These are phyloP conservation scores for Platichthys flesus DNA, from an alignment of 2,113 vertebrate species.

Conservation along the genomic window DNA sequence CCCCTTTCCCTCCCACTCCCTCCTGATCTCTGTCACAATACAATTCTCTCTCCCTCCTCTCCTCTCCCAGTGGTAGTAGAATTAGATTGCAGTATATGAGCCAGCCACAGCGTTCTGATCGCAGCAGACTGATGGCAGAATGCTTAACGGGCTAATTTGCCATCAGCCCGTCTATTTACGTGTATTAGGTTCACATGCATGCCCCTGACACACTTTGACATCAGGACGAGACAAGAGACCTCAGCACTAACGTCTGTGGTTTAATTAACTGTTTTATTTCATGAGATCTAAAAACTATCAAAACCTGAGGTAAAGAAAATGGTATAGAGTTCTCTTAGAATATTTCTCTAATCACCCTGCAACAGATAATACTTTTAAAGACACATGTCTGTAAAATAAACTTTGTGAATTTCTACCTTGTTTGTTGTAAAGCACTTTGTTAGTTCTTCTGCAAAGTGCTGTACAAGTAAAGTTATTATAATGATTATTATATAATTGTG, in stretches of 20 bases:
- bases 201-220: slow-evolving; percentile 43
- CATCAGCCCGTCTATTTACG: slow-evolving; percentile 59
- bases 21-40: slow-evolving; percentile 68
- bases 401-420: background rate
- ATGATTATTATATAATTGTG: background rate
- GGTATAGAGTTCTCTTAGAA: background rate
- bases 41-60: slow-evolving; percentile 60
- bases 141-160: slow-evolving; percentile 69
- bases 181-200: slow-evolving; percentile 55
- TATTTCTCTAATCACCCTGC: slow-evolving; percentile 1
- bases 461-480: background rate
- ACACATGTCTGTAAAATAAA: too few relatives aligned
- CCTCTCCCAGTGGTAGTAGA: slow-evolving; percentile 66
- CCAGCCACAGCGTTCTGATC: slow-evolving; percentile 59
- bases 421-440: too few relatives aligned
- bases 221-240: slow-evolving; percentile 17
- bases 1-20: slow-evolving; percentile 57
- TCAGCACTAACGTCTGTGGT: slow-evolving; percentile 24
- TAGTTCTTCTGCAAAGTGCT: too few relatives aligned
- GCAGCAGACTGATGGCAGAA: slow-evolving; percentile 65
- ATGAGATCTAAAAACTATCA: slow-evolving; percentile 9
- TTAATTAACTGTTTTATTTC: slow-evolving; percentile 11
- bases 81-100: slow-evolving; percentile 79
- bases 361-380: too few relatives aligned
- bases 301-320: background rate